Percentiles rank a stretch among this genome's conserved stretches.
phyloP scores from a whole-genome alignment of 2,888 invertebrate species.

The Timema podura region DNA sequence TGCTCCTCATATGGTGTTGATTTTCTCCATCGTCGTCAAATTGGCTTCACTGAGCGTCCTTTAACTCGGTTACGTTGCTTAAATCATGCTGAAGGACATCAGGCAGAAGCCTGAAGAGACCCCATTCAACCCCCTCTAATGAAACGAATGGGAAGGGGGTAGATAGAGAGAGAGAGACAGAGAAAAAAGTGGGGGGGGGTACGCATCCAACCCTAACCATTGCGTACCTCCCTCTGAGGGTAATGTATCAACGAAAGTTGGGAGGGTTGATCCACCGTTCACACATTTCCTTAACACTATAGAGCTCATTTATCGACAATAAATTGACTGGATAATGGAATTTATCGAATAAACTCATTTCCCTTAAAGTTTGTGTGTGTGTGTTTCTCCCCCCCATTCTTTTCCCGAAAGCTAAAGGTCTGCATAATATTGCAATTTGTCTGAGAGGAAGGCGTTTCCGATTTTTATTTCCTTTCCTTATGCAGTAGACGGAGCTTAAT shows the following conservation, averaged over 20 bases:
- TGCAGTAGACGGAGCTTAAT: too few relatives aligned
- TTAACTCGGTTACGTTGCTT: too few relatives aligned
- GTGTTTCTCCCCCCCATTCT: too few relatives aligned
- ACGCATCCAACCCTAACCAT: slow-evolving; percentile 13
- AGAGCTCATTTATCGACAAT: slow-evolving; percentile 29
- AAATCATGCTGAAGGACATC: too few relatives aligned
- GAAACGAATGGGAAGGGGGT: slow-evolving; percentile 7
- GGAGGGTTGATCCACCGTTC: slow-evolving; percentile 14
- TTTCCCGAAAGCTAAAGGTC: slow-evolving; percentile 16
- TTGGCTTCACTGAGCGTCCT: too few relatives aligned
- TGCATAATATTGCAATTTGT: slow-evolving; percentile 33
- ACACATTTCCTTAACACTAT: slow-evolving; percentile 19
- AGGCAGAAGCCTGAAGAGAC: too few relatives aligned
- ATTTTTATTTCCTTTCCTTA: too few relatives aligned
- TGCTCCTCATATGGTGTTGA: too few relatives aligned
- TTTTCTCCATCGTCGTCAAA: too few relatives aligned
- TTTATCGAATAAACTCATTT: slow-evolving; percentile 30
- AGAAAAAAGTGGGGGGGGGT: neutral
- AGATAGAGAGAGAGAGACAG: neutral
- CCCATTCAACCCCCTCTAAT: neutral
- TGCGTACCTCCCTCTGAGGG: slow-evolving; percentile 1
- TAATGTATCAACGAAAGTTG: slow-evolving; percentile 11
- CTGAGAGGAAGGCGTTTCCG: slow-evolving; percentile 11
- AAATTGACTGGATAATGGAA: slow-evolving; percentile 31
- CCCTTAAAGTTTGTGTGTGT: slow-evolving; percentile 7